Base-by-base conservation (phyloP, 2,888 invertebrate species). In the Melanostoma mellinum region DNA sequence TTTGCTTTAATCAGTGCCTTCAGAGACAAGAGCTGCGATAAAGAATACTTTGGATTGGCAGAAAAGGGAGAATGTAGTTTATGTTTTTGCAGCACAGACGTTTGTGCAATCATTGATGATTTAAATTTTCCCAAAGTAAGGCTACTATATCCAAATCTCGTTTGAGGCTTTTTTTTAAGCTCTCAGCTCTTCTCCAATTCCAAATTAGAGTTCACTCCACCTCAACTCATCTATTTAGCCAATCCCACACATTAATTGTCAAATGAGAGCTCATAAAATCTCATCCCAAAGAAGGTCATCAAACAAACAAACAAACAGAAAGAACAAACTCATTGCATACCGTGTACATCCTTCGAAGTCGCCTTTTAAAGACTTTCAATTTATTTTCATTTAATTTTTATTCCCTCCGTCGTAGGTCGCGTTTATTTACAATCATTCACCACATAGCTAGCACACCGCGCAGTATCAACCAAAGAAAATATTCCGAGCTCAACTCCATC, bases 401-500 rank as follows among this genome's bases (percentile, higher is more conserved):
- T 53, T 69, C 48, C 42, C 33, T 56, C 30, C 10, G 46, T 78
- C 10, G 46, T 78, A 10, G 48, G 32, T 40, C 53, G 63, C 60
- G 6, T 61, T 79, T 52, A 53, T 67, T 78, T 73, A 61, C 53
- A 55, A 8, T 42, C 58, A 40, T 20, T 33, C 42, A 42, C 33
- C n/a, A 61, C 61, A 73, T 50, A 48, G 36, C 20, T 61, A 20
- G 61, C 20, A 44, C 44, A 36, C 32, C 30, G 10, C 8, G 6
- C 44, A 38, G n/a, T 20, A 63, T 20, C 20, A 20, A 6, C 33
- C 20, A 6, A 3, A 1, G 35, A 10, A 46, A 38, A 55, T n/a
- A 72, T 58, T 77, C 35, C 77, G 55, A 10, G 10, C 42, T 9
- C 40, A 61, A 56, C 55, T 73, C 63, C 86, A 87, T 88, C 87